Conservation (phyloP, 2,797 vertebrate genomes). For the Numenius phaeopus region DNA sequence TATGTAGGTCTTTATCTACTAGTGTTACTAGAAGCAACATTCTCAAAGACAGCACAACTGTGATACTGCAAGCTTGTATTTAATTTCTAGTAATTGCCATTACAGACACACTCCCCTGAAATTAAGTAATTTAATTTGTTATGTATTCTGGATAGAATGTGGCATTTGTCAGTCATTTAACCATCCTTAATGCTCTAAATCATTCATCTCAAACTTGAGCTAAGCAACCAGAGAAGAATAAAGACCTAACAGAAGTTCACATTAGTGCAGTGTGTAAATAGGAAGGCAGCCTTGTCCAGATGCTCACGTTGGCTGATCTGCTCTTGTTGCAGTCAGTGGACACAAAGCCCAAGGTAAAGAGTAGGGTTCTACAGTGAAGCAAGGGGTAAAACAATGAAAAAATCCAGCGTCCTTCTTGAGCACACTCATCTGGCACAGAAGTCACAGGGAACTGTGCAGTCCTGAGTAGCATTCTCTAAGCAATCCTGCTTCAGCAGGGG, state of each 20-base stretch:
- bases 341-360: neutral
- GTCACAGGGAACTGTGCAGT: neutral
- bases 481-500: too few relatives aligned
- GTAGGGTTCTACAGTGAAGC: neutral
- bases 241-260: neutral
- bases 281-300: neutral
- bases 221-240: neutral
- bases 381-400: neutral
- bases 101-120: neutral
- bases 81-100: neutral
- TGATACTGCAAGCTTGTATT: neutral
- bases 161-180: neutral
- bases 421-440: neutral
- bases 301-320: neutral
- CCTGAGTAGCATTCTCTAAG: too few relatives aligned
- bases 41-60: neutral
- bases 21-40: neutral
- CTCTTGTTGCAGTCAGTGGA: neutral
- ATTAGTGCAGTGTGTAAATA: neutral
- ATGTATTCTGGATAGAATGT: neutral
- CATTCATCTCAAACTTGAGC: neutral
- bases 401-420: neutral
- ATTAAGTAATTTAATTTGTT: conserved; percentile 12
- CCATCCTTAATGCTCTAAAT: neutral
- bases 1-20: neutral